Base-by-base conservation (phyloP, 35 echinoderm and acorn worm species). In the Stichopus chloronotus region DNA sequence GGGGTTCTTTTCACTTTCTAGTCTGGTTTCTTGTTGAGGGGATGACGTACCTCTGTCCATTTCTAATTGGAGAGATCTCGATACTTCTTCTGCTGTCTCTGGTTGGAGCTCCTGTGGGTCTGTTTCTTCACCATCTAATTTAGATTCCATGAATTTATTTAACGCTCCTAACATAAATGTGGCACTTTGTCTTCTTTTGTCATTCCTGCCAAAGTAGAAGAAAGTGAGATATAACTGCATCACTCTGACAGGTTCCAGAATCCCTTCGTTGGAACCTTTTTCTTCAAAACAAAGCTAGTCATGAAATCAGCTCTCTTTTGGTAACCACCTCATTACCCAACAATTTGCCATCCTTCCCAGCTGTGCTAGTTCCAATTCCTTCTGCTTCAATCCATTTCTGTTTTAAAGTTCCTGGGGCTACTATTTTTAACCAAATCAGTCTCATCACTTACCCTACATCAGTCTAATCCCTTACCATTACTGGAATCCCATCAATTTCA, bases 111-210 rank as follows among this genome's bases (percentile, higher is more conserved):
- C 87, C 19, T 59, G 9, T 6, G 6, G 65, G 20, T 89, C 59
- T 10, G 59, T 30, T 5, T n/a, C 65, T 54, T 89, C 87, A 43
- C 60, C 87, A 3, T 89, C 87, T 17, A 71, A 8, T 74, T 74
- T 89, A 12, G 20, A 30, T 52, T 89, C 87, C 87, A 89, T 89
- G 57, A 89, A 89, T 16, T 25, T 89, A 74, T 69, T 89, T 16
- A 89, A 53, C 5, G 87, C 87, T 63, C 59, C 61, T 72, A 71
- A 74, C 87, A 89, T 89, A 8, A 71, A 89, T 63, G 43, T 74
- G 71, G 59, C 23, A 74, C 87, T 89, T 17, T 53, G 59, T 60
- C 87, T 25, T 25, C 87, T 59, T 54, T 89, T 89, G 23, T 89
- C 87, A 72, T 89, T 89, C 25, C 87, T 89, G 65, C 17, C 8